Conservation (phyloP, 2,113 vertebrate species). For the Plestiodon gilberti region DNA sequence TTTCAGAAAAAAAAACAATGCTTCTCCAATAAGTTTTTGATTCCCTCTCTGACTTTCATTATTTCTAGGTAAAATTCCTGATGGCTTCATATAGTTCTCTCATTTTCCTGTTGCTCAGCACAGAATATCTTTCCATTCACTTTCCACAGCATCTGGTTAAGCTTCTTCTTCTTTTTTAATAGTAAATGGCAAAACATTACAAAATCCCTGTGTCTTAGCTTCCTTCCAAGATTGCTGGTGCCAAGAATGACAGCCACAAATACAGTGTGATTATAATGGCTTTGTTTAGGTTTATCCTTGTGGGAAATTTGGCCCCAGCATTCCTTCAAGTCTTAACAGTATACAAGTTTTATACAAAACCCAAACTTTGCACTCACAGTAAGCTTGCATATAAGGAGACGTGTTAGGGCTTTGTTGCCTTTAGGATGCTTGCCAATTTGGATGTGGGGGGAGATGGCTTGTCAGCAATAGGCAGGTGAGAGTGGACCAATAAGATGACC, state of each 20-base stretch:
- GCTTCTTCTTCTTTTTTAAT: neutral
- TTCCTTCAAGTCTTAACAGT: neutral
- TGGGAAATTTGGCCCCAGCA: neutral
- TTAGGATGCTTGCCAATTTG: neutral
- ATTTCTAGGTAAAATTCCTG: neutral
- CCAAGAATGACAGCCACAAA: neutral
- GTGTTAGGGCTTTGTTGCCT: neutral
- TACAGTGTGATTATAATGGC: neutral
- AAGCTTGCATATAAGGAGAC: neutral
- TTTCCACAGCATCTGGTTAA: neutral
- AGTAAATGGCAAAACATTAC: neutral
- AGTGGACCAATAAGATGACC: too few relatives aligned
- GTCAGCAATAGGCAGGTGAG: neutral
- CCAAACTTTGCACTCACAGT: neutral
- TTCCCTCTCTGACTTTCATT: neutral
- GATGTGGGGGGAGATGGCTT: neutral
- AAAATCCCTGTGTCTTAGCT: neutral
- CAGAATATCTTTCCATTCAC: neutral
- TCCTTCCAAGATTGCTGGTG: neutral
- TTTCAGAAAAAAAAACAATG: neutral
- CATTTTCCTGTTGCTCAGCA: neutral
- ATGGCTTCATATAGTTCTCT: neutral
- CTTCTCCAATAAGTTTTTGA: neutral
- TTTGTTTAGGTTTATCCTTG: neutral
- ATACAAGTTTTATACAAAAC: neutral